These are phyloP conservation scores for Lepidurus packardi DNA, from an alignment of 1,140 invertebrate species.

Conservation along the genomic window DNA sequence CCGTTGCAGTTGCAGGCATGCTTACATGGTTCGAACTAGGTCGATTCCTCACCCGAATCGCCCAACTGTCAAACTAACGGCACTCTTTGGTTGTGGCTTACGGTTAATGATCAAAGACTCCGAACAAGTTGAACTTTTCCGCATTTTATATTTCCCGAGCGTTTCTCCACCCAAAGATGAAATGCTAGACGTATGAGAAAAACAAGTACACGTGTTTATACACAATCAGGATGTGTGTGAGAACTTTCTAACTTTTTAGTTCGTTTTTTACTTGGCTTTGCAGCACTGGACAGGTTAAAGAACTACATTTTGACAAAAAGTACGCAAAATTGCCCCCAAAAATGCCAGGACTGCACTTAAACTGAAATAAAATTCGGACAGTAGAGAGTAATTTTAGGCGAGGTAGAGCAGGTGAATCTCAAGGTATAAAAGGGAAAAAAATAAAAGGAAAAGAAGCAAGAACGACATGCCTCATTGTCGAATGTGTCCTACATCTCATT, in stretches of 20 bases:
- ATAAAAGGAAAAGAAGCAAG: not conserved
- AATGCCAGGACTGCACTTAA: not conserved
- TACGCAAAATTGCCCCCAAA: not conserved
- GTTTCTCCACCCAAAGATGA: not conserved
- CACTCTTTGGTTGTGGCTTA: conserved; percentile 7
- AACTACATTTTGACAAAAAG: not conserved
- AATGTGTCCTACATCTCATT: conserved; percentile 15
- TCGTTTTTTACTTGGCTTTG: not conserved
- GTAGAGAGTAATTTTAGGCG: not conserved
- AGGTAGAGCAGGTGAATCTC: not conserved
- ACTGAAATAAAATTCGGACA: not conserved
- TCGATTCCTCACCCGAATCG: not conserved
- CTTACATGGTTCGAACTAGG: conserved; percentile 15
- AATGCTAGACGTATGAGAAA: not conserved
- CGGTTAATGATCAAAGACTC: not conserved
- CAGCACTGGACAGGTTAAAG: not conserved
- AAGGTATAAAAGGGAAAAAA: not conserved
- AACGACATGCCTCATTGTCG: not conserved
- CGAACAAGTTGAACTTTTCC: not conserved
- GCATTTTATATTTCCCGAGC: no score
- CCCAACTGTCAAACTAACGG: not conserved
- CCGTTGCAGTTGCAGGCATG: not conserved
- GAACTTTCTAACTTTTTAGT: not conserved
- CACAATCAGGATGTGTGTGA: not conserved
- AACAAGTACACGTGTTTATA: not conserved